A percentile compares a stretch with the other conserved stretches of the same genome.
Conservation (phyloP, 2,797 vertebrate species). For the Myotis myotis region DNA sequence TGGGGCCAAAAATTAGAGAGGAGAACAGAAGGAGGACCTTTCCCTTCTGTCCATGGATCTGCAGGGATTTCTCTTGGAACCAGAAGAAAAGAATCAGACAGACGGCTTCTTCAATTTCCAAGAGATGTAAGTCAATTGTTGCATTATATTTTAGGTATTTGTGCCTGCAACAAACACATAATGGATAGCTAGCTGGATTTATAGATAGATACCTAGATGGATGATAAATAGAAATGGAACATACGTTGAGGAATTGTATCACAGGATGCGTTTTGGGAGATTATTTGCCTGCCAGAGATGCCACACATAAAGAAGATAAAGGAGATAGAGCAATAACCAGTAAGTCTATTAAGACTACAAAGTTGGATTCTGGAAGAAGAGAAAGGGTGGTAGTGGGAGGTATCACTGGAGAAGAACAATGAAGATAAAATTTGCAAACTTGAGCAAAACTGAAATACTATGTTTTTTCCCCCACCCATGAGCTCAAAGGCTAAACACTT, state of each 20-base stretch:
- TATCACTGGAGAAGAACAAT: not conserved
- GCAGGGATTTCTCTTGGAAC: slow-evolving; percentile 68
- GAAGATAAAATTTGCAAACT: slow-evolving; percentile 50
- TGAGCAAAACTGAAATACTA: not conserved
- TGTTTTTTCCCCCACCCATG: not conserved
- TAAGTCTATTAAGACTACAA: slow-evolving; percentile 41
- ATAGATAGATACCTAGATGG: slow-evolving; percentile 60
- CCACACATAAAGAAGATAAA: slow-evolving; percentile 61
- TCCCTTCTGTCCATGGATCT: slow-evolving; percentile 68
- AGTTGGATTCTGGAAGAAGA: not conserved
- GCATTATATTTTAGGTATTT: slow-evolving; percentile 56
- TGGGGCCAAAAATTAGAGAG: slow-evolving; percentile 62
- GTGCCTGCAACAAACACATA: not conserved
- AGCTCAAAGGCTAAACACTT: not conserved
- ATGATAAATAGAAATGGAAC: slow-evolving; percentile 47
- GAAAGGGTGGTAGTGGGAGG: not conserved
- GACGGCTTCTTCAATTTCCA: slow-evolving; percentile 68
- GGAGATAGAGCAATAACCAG: not conserved
- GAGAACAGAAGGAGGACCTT: slow-evolving; percentile 60
- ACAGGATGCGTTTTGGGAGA: slow-evolving; percentile 41
- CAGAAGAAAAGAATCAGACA: slow-evolving; percentile 67
- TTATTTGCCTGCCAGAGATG: slow-evolving; percentile 50
- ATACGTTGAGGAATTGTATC: not conserved
- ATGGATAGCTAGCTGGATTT: slow-evolving; percentile 61
- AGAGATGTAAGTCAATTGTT: slow-evolving; percentile 61